A percentile compares a stretch with the other conserved stretches of the same genome.
phyloP scores from a whole-genome alignment of 1,140 invertebrate species.

The Watersipora subatra region DNA sequence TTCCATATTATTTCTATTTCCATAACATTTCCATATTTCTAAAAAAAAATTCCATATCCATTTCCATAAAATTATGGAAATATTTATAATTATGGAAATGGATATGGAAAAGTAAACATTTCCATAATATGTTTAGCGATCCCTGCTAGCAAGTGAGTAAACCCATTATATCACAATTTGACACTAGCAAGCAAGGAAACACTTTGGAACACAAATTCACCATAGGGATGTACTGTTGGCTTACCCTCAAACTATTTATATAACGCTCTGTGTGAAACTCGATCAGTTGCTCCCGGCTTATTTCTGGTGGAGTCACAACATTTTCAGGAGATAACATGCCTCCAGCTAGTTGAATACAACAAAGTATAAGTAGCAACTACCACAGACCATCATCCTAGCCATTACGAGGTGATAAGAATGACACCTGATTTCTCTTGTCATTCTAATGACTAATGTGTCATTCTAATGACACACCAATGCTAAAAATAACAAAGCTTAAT shows the following conservation, averaged over 20 bases:
- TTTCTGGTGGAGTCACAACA: constrained; percentile 50
- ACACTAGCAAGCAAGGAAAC: no score
- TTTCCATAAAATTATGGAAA: neutral
- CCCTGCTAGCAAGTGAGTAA: neutral
- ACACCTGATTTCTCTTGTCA: neutral
- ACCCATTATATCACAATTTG: constrained; percentile 1
- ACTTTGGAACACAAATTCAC: no score
- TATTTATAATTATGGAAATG: neutral
- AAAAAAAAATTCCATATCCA: no score
- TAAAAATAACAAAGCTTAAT: neutral
- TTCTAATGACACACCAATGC: neutral
- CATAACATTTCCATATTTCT: no score
- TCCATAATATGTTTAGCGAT: neutral
- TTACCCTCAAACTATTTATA: constrained; percentile 47
- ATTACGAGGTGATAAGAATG: neutral
- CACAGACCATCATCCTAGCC: neutral
- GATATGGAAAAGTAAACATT: neutral
- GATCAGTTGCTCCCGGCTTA: constrained; percentile 52
- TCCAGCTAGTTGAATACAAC: no score
- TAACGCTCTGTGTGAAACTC: constrained; percentile 59
- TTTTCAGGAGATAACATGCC: constrained; percentile 34
- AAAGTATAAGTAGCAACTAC: constrained; percentile 13
- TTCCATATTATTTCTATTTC: no score
- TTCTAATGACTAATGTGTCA: neutral
- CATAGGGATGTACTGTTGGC: constrained; percentile 4